Base-by-base conservation (phyloP, 2,797 vertebrate genomes). In the Ptychobarbus kaznakovi region DNA sequence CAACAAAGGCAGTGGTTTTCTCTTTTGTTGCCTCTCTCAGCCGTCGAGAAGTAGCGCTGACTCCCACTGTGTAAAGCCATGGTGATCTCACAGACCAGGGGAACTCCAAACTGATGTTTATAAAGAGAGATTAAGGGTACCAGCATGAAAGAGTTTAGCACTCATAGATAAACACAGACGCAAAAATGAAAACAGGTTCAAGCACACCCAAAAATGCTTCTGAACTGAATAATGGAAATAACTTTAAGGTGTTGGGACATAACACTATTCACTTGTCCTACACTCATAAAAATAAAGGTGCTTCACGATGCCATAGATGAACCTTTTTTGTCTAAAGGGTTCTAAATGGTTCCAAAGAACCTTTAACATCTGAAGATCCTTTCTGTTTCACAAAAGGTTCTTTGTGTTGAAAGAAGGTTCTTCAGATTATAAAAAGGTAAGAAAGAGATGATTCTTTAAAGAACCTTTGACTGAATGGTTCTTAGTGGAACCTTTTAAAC, bases 81-180 rank as follows among this genome's bases (percentile, higher is more conserved):
- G 28, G 28, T 75, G n/a, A 78, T 73, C 72, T 87, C 78, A 84
- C n/a, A 66, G 16, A 15, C 70, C 68, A 32, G 84, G 82, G 87
- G 85, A 88, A 83, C 70, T 88, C 87, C 87, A 87, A 40, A 56
- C 9, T 32, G n/a, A 66, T 72, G 70, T 51, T 72, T 74, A 80
- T 74, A 51, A 68, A 65, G 53, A 80, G 53, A 58, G 81, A 75
- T 78, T 79, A 73, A 69, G 51, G 63, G 16, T 70, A 66, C 63
- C 61, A 80, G 69, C 82, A 86, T 83, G 20, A 85, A 80, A 53
- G 18, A 76, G 12, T 22, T 70, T 12, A 49, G n/a, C 65, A 53
- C 38, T 40, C 65, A 12, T 32, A 69, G 25, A 65, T 51, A 79
- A 86, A 69, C n/a, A 81, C 66, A 82, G 66, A 81, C 73, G 18